A percentile compares a stretch with the other conserved stretches of the same genome.
Conservation (phyloP, 2,797 vertebrate species). For the Peromyscus attwateri region DNA sequence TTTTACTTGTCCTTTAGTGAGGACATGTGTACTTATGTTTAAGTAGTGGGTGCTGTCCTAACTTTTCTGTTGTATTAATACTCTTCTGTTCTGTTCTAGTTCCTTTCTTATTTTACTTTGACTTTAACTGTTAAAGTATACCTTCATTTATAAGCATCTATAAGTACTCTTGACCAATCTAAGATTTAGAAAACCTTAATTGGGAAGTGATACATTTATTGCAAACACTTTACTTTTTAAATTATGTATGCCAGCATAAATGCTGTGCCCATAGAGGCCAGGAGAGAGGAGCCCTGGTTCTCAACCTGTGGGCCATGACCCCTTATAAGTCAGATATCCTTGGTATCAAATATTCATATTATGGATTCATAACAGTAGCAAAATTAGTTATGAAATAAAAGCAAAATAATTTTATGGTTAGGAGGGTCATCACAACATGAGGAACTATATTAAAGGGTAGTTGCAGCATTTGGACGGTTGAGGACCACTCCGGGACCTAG, state of each 20-base stretch:
- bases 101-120: slow-evolving; percentile 35
- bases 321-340: not conserved
- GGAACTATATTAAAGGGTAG: not conserved
- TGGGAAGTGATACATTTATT: slow-evolving; percentile 7
- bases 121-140: slow-evolving; percentile 24
- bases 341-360: not conserved
- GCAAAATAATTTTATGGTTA: not conserved
- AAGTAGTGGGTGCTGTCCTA: not conserved
- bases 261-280: not conserved
- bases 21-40: not conserved
- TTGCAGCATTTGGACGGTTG: not conserved
- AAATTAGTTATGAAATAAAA: not conserved
- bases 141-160: slow-evolving; percentile 42
- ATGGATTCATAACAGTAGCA: not conserved
- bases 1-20: slow-evolving; percentile 2
- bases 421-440: not conserved
- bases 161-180: not conserved
- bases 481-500: not conserved
- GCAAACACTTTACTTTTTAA: not conserved
- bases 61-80: not conserved
- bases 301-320: not conserved
- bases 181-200: slow-evolving; percentile 25
- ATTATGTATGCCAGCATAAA: not conserved
- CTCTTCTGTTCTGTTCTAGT: slow-evolving; percentile 30
- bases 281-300: not conserved